Evolutionary conservation across 2,113 vertebrate species (phyloP).

Genomic region (Gymnocephalus cernua): DNA sequence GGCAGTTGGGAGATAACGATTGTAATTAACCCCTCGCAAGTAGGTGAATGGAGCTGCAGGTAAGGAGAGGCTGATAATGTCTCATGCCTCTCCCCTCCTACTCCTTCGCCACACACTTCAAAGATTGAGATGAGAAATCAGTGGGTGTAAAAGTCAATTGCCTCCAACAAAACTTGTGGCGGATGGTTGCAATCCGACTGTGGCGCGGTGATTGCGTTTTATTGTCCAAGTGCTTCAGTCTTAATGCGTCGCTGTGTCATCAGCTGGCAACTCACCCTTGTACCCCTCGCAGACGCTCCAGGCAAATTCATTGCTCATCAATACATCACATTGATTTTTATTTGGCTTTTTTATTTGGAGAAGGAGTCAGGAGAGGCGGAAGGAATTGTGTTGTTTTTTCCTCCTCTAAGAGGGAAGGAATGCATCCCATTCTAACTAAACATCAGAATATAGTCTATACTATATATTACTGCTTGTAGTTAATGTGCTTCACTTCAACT

Average conservation of each 20-base stretch:
- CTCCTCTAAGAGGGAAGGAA: not conserved
- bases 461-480: not conserved
- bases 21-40: constrained; percentile 69
- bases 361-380: constrained; percentile 20
- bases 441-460: not conserved
- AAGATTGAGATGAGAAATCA: constrained; percentile 64
- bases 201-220: constrained; percentile 61
- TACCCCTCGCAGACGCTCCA: constrained; percentile 54
- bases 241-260: constrained; percentile 65
- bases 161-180: constrained; percentile 51
- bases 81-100: constrained; percentile 4
- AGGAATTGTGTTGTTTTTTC: constrained; percentile 27
- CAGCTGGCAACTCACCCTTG: constrained; percentile 61
- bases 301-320: constrained; percentile 73
- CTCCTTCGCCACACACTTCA: constrained; percentile 49
- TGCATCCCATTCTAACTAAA: constrained; percentile 8
- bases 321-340: constrained; percentile 65
- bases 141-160: constrained; percentile 69
- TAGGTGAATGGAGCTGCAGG: constrained; percentile 59
- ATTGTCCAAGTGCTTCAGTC: constrained; percentile 57
- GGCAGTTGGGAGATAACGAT: constrained; percentile 62
- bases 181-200: constrained; percentile 57
- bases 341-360: constrained; percentile 62
- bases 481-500: not conserved
- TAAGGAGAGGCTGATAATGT: constrained; percentile 50